phyloP scores from a whole-genome alignment of 2,113 vertebrate species.

The Zosterops pallidus region DNA sequence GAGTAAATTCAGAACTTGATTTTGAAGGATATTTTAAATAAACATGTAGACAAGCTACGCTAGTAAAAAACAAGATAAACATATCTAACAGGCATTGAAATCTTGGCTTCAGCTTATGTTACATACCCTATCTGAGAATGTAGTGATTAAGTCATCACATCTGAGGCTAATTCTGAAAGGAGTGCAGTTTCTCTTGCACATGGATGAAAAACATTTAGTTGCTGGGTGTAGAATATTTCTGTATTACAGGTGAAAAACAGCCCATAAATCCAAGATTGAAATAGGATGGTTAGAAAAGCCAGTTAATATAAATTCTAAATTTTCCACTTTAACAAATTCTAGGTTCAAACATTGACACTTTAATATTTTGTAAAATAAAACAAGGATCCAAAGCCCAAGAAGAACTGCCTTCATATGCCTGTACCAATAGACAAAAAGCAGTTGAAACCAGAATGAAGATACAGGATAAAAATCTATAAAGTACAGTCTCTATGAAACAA shows the following conservation, averaged over 20 bases:
- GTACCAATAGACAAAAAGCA: background rate
- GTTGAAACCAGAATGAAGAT: background rate
- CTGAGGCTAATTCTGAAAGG: background rate
- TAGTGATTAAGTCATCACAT: background rate
- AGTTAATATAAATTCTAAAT: background rate
- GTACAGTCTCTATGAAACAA: background rate
- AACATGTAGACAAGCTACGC: background rate
- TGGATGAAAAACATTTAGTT: background rate
- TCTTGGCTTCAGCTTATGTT: constrained; percentile 3
- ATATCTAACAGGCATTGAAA: constrained; percentile 1
- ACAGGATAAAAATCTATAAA: background rate
- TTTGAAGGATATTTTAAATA: constrained; percentile 12
- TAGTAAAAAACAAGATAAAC: constrained; percentile 28
- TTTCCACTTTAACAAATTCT: background rate
- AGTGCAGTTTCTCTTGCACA: background rate
- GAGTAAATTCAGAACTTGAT: background rate
- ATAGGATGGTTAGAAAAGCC: background rate
- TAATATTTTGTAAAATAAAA: background rate
- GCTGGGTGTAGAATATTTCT: background rate
- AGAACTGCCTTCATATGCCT: background rate
- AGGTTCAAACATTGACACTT: background rate
- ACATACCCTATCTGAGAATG: constrained; percentile 57
- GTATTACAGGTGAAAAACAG: background rate
- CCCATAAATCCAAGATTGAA: background rate
- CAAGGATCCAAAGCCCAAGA: background rate